A percentile compares a stretch with the other conserved stretches of the same genome.
Conservation (phyloP, 2,113 vertebrate species). For the Eonycteris spelaea region DNA sequence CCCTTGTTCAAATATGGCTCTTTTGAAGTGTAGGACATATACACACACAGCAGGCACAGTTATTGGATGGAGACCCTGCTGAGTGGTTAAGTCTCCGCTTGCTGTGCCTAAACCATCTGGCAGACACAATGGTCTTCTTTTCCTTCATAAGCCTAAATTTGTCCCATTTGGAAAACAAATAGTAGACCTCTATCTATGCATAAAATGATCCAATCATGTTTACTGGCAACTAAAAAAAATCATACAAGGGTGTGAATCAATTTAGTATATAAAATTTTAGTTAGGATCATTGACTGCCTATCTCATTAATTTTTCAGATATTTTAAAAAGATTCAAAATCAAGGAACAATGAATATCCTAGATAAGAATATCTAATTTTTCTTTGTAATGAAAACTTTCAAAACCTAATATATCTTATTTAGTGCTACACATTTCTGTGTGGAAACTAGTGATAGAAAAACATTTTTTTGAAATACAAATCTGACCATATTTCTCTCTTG, state of each 20-base stretch:
- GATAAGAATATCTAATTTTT: neutral
- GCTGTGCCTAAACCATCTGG: conserved; percentile 55
- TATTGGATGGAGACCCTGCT: conserved; percentile 51
- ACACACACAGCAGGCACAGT: conserved; percentile 28
- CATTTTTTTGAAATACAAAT: neutral
- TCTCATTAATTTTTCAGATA: neutral
- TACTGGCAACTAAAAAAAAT: conserved; percentile 3
- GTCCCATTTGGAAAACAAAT: conserved; percentile 57
- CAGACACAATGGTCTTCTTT: neutral
- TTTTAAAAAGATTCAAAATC: neutral
- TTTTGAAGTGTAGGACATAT: conserved; percentile 27
- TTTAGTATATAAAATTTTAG: conserved; percentile 31
- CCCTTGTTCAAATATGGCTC: conserved; percentile 41
- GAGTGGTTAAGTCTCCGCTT: conserved; percentile 61
- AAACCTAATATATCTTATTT: neutral
- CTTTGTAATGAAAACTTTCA: neutral
- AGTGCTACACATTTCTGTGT: neutral
- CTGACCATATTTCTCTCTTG: neutral
- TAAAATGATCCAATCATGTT: conserved; percentile 18
- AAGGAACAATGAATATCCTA: neutral
- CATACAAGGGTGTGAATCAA: neutral
- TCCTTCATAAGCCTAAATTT: conserved; percentile 42
- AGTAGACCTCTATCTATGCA: neutral
- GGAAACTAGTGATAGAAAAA: neutral
- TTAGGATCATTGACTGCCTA: neutral